A percentile compares a stretch with the other conserved stretches of the same genome.
Evolutionary conservation across 2,113 vertebrate genomes (phyloP).

Genomic region (Alouatta palliata): DNA sequence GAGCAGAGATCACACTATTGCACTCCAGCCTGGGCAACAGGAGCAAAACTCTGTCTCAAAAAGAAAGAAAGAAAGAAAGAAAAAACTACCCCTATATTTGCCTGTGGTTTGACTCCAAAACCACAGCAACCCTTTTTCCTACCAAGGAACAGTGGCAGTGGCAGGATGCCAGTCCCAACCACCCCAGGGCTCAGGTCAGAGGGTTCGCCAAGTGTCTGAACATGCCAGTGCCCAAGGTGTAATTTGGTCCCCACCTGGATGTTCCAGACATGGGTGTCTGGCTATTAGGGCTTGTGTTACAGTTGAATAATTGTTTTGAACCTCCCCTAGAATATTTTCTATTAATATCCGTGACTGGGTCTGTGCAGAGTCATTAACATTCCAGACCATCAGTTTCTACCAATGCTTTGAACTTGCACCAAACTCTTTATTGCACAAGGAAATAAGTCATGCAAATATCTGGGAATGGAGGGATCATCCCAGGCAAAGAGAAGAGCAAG

Average conservation of each 20-base stretch:
- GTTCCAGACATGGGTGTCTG: background rate
- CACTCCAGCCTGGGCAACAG: too few relatives aligned
- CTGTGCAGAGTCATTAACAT: background rate
- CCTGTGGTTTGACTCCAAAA: background rate
- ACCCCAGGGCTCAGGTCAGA: background rate
- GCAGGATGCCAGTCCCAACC: background rate
- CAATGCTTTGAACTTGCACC: background rate
- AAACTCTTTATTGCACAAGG: background rate
- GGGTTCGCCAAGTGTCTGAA: background rate
- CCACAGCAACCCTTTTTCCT: too few relatives aligned
- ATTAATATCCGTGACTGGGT: background rate
- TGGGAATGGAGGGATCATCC: background rate
- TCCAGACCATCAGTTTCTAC: background rate
- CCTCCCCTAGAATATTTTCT: background rate
- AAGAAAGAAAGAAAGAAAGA: too few relatives aligned
- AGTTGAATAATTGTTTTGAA: background rate
- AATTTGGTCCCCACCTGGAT: background rate
- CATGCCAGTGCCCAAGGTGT: background rate
- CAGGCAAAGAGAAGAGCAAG: background rate
- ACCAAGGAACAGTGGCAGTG: rapidly evolving
- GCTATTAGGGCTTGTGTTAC: background rate
- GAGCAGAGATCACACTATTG: too few relatives aligned
- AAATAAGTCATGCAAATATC: background rate
- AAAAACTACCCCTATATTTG: background rate
- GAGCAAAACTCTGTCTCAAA: too few relatives aligned